Conservation (phyloP, 2,888 invertebrate genomes). For the Chrysotoxum bicinctum region DNA sequence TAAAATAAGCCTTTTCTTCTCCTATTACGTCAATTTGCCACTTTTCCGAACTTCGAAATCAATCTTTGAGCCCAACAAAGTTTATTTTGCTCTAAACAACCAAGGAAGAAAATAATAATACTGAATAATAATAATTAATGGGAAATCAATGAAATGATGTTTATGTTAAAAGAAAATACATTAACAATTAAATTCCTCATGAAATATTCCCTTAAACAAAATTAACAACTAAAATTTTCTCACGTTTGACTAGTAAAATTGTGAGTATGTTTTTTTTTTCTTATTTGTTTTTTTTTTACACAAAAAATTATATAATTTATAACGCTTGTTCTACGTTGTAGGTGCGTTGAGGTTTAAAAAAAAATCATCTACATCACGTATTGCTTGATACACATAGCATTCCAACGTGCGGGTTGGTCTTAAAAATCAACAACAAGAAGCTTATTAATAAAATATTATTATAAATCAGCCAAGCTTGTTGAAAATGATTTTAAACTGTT, state of each 20-base stretch:
- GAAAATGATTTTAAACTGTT: no score
- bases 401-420: conserved; percentile 39
- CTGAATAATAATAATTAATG: no score
- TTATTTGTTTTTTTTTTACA: neutral
- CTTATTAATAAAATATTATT: no score
- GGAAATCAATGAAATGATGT: no score
- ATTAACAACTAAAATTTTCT: neutral
- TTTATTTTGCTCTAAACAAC: no score
- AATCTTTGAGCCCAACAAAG: no score
- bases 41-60: no score
- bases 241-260: neutral
- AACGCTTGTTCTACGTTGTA: neutral
- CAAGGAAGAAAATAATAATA: no score
- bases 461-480: no score
- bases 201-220: neutral
- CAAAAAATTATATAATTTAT: neutral
- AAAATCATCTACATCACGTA: conserved; percentile 41
- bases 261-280: neutral
- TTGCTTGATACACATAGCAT: conserved; percentile 27
- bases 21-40: no score
- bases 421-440: conserved; percentile 1
- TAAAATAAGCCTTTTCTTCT: no score
- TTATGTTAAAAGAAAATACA: neutral
- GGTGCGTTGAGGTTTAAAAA: neutral
- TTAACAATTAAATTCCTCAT: neutral